Base-by-base conservation (phyloP, 2,797 vertebrate species). In the Parauchenoglanis ngamensis region DNA sequence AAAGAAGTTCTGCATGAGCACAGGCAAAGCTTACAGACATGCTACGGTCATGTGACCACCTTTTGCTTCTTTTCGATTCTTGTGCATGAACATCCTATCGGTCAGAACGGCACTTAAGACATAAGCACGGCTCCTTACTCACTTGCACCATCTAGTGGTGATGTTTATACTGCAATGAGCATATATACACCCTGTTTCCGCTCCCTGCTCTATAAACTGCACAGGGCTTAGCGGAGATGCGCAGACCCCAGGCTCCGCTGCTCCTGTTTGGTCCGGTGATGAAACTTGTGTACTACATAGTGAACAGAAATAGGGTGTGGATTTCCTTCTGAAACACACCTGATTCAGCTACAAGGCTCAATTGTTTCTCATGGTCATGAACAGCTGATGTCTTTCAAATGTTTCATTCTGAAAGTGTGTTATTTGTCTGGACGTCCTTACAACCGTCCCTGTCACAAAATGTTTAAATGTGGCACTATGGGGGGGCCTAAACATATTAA, bases 141-240 rank as follows among this genome's bases (percentile, higher is more conserved):
- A 7, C 44, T 82, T 28, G 25, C 17, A 28, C 61, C 80, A 83
- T 28, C 80, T 83, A 21, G 59, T 83, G 80, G 80, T 49, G 40
- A 67, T 6, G 25, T 65, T 65, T 67, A 82, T 67, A 67, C 15
- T 67, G 44, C 80, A 28, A 10, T 2, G 1, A 63, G 3, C n/a
- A 19, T 19, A 4, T 7, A 2, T 77, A n/a, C 76, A n/a, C 3
- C 17, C 49, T 8, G 46, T 8, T 77, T 17, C 23, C 28, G 2
- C n/a, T 28, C 8, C n/a, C 5, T 17, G 3, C n/a, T 35, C 7
- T 77, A 57, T 57, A 10, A 78, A 78, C 75, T 21, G n/a, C 17
- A 57, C 76, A 57, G 52, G 56, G 28, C 76, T 56, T 57, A 56
- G 28, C 28, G 52, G 52, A 78, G 2, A 78, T 35, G n/a, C 10